phyloP scores from a whole-genome alignment of 2,888 invertebrate species.

The Thecocarcelia acutangulata region DNA sequence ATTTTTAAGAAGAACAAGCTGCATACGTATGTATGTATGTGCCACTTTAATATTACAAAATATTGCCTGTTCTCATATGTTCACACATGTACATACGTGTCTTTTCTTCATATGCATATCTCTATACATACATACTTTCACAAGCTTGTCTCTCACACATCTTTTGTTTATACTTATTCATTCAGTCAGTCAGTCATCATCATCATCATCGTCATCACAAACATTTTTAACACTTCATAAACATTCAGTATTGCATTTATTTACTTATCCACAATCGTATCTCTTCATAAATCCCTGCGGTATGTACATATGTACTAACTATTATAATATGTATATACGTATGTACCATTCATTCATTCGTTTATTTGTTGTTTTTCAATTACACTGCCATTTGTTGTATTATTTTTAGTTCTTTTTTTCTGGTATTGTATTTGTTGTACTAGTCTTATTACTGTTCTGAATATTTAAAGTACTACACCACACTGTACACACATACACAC shows the following conservation, averaged over 20 bases:
- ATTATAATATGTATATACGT: conserved; percentile 16
- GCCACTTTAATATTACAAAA: neutral
- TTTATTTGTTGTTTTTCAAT: conserved; percentile 44
- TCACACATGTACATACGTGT: too few relatives aligned
- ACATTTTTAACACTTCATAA: conserved; percentile 42
- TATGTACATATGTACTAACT: neutral
- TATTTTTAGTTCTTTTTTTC: conserved; percentile 1
- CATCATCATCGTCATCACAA: conserved; percentile 12
- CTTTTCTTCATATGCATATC: neutral
- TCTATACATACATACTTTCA: neutral
- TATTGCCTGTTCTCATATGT: too few relatives aligned
- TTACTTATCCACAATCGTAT: neutral
- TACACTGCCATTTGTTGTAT: conserved; percentile 30
- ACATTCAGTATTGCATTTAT: conserved; percentile 29
- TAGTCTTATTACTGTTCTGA: conserved; percentile 29
- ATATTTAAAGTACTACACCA: conserved; percentile 4
- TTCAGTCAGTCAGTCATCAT: conserved; percentile 5
- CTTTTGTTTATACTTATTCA: conserved; percentile 20
- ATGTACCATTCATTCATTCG: conserved; percentile 4
- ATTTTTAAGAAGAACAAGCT: neutral
- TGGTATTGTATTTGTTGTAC: conserved; percentile 13
- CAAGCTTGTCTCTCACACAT: neutral
- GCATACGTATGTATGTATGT: neutral
- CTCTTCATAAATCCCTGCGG: conserved; percentile 35
- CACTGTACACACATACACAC: neutral